Conservation (phyloP, 1,140 invertebrate genomes). For the Drosophila takahashii region DNA sequence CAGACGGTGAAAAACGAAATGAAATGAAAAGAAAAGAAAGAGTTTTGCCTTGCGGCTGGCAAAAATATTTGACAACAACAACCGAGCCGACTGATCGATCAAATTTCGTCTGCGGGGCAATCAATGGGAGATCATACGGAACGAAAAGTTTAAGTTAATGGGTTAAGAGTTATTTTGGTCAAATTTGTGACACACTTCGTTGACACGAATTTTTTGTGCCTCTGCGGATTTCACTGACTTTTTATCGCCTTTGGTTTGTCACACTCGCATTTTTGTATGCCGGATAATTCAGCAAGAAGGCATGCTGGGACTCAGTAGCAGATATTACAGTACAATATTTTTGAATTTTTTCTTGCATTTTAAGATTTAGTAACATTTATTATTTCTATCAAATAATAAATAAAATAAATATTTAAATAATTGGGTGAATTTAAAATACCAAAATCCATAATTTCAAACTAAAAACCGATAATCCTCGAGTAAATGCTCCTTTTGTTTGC, state of each 20-base stretch:
- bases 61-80: conserved; percentile 59
- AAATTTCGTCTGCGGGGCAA: conserved; percentile 62
- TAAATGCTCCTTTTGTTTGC: not conserved
- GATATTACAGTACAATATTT: too few relatives aligned
- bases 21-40: conserved; percentile 40
- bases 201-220: conserved; percentile 54
- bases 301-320: not conserved
- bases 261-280: conserved; percentile 24
- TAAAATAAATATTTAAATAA: too few relatives aligned
- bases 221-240: conserved; percentile 30
- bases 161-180: conserved; percentile 71
- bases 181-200: conserved; percentile 67
- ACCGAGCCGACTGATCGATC: conserved; percentile 64
- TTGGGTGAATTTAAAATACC: too few relatives aligned
- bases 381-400: too few relatives aligned
- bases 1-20: conserved; percentile 24
- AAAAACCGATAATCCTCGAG: too few relatives aligned
- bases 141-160: conserved; percentile 51
- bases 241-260: conserved; percentile 21
- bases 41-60: conserved; percentile 58
- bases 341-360: too few relatives aligned
- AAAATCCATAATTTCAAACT: too few relatives aligned
- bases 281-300: not conserved
- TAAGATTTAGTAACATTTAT: too few relatives aligned
- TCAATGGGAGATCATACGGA: conserved; percentile 50